Conservation (phyloP, 1,140 invertebrate species). For the Neoseiulus cucumeris region DNA sequence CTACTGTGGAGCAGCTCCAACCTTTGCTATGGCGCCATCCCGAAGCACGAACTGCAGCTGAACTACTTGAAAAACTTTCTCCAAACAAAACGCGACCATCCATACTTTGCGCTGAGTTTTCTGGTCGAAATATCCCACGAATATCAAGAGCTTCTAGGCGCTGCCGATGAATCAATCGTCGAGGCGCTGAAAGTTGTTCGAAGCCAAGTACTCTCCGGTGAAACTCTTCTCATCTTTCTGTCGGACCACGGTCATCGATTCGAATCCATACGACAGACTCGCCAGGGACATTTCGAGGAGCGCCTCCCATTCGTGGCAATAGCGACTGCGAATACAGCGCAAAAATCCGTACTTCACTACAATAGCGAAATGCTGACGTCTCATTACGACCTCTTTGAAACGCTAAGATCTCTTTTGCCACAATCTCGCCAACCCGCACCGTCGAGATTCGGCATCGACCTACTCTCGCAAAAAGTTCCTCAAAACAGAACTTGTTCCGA, state of each 20-base stretch:
- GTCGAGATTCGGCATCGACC: not conserved
- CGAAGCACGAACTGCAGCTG: conserved; percentile 18
- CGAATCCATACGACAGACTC: conserved; percentile 17
- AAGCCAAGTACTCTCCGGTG: conserved; percentile 17
- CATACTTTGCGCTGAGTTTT: conserved; percentile 20
- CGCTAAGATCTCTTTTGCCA: conserved; percentile 17
- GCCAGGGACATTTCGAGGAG: conserved; percentile 19
- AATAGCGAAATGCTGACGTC: conserved; percentile 19
- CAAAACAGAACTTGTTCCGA: conserved; percentile 43
- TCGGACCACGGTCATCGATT: conserved; percentile 24
- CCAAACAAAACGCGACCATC: conserved; percentile 12
- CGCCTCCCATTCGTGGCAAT: conserved; percentile 20
- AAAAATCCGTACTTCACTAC: conserved; percentile 7
- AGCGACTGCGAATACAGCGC: conserved; percentile 13
- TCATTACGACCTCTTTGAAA: conserved; percentile 19
- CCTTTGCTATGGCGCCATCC: conserved; percentile 18
- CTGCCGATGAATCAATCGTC: conserved; percentile 18
- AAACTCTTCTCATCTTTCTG: conserved; percentile 22
- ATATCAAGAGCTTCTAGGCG: conserved; percentile 15
- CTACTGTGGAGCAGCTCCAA: conserved; percentile 16
- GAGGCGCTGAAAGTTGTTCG: conserved; percentile 18
- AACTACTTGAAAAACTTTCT: conserved; percentile 17
- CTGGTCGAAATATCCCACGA: conserved; percentile 22
- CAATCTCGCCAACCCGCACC: not conserved
- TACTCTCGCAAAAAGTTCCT: conserved; percentile 14